A percentile compares a stretch with the other conserved stretches of the same genome.
Evolutionary conservation across 2,797 vertebrate genomes (phyloP).

Genomic region (Etheostoma perlongum): DNA sequence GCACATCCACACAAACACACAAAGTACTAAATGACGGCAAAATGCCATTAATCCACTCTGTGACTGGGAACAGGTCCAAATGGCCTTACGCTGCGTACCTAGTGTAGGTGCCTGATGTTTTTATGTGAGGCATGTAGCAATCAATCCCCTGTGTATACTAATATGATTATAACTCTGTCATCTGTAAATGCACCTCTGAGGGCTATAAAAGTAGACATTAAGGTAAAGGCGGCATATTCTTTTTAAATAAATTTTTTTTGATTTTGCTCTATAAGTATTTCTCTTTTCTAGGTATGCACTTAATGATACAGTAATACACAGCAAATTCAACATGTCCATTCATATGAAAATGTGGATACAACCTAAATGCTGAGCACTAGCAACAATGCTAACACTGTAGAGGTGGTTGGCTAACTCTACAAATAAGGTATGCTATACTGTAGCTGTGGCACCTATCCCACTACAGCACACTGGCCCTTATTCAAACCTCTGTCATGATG

Average conservation of each 20-base stretch:
- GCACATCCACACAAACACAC: conserved; percentile 31
- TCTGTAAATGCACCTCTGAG: conserved; percentile 47
- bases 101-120: conserved; percentile 56
- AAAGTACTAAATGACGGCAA: conserved; percentile 50
- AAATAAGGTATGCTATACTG: too few species aligned
- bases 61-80: conserved; percentile 66
- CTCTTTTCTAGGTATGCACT: background rate
- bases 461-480: too few species aligned
- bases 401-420: too few species aligned
- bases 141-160: conserved; percentile 50
- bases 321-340: background rate
- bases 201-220: conserved; percentile 9
- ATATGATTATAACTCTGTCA: conserved; percentile 56
- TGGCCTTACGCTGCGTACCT: conserved; percentile 40
- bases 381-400: background rate
- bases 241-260: background rate
- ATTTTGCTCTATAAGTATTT: background rate
- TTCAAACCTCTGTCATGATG: too few species aligned
- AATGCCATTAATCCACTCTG: conserved; percentile 70
- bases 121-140: conserved; percentile 45
- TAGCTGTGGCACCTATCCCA: too few species aligned
- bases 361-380: background rate
- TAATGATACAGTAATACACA: background rate
- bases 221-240: background rate
- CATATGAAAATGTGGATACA: background rate